Percentiles rank a stretch among this genome's conserved stretches.
Evolutionary conservation across 2,113 vertebrate genomes (phyloP).

Genomic region (Antennarius striatus): DNA sequence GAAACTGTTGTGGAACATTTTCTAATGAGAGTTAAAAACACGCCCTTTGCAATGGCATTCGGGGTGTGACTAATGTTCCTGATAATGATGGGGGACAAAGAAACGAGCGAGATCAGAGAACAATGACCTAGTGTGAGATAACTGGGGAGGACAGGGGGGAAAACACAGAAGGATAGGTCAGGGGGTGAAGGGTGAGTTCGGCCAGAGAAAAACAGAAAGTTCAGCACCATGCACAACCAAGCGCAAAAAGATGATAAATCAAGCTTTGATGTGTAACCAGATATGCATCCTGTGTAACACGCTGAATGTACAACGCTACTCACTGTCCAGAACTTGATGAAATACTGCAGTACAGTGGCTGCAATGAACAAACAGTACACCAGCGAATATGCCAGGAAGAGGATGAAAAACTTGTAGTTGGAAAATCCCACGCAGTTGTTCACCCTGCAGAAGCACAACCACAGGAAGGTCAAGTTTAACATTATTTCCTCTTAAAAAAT

Average conservation of each 20-base stretch:
- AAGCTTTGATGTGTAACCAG: background rate
- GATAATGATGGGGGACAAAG: slow-evolving; percentile 33
- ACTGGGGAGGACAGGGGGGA: slow-evolving; percentile 33
- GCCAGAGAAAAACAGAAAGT: slow-evolving; percentile 39
- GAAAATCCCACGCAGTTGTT: slow-evolving; percentile 82
- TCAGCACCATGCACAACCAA: slow-evolving; percentile 49
- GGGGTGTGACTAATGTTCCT: slow-evolving; percentile 46
- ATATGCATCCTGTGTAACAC: slow-evolving; percentile 4
- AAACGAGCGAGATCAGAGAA: slow-evolving; percentile 36
- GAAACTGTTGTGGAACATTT: background rate
- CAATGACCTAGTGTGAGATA: slow-evolving; percentile 58
- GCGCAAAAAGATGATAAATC: slow-evolving; percentile 11
- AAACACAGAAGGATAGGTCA: slow-evolving; percentile 23
- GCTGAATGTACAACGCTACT: slow-evolving; percentile 66
- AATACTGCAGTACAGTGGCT: slow-evolving; percentile 94
- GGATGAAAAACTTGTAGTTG: slow-evolving; percentile 86
- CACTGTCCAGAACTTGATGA: slow-evolving; percentile 98
- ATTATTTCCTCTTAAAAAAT: background rate
- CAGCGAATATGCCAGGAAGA: slow-evolving; percentile 95
- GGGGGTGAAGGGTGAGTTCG: slow-evolving; percentile 37
- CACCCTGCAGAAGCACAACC: slow-evolving; percentile 70
- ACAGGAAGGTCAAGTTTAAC: slow-evolving; percentile 6
- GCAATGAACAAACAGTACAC: slow-evolving; percentile 96
- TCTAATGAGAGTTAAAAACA: background rate
- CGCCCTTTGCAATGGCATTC: slow-evolving; percentile 7